Percentiles rank a stretch among this genome's conserved stretches.
These are phyloP conservation scores for Stenchaetothrips biformis DNA, from an alignment of 2,888 invertebrate genomes.

Conservation along the genomic window DNA sequence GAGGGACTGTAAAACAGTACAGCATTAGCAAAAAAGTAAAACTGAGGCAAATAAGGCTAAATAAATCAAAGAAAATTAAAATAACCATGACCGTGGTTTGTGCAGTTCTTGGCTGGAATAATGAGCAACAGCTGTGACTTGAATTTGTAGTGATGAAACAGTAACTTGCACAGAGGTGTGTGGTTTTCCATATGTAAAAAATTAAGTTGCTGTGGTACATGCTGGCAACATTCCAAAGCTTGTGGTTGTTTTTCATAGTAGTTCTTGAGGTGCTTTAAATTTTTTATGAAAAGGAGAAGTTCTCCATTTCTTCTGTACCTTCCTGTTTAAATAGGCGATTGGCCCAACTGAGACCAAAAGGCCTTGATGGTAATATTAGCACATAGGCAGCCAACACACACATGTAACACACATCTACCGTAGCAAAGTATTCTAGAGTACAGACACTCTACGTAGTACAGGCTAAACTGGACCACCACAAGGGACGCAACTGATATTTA, in stretches of 20 bases:
- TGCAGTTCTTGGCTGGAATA: not conserved
- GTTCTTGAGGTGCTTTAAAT: not conserved
- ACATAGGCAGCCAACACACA: not conserved
- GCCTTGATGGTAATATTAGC: not conserved
- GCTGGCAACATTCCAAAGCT: not conserved
- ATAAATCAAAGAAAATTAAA: not conserved
- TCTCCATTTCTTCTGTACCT: not conserved
- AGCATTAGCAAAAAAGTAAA: not conserved
- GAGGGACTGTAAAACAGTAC: not conserved
- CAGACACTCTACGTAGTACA: too few species aligned
- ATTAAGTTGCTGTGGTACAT: not conserved
- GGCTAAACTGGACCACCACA: too few species aligned
- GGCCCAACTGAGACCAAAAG: not conserved
- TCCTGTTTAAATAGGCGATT: not conserved
- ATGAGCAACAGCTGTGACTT: not conserved
- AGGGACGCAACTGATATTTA: too few species aligned
- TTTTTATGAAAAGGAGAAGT: not conserved
- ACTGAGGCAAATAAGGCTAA: not conserved
- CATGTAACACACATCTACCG: slow-evolving; percentile 1
- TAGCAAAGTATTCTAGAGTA: not conserved
- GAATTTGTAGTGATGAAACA: not conserved
- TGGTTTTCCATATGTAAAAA: not conserved
- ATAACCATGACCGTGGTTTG: not conserved
- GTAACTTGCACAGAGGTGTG: not conserved
- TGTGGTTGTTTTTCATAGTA: not conserved